Base-by-base conservation (phyloP, 2,113 vertebrate genomes). In the Oryzias woworae region DNA sequence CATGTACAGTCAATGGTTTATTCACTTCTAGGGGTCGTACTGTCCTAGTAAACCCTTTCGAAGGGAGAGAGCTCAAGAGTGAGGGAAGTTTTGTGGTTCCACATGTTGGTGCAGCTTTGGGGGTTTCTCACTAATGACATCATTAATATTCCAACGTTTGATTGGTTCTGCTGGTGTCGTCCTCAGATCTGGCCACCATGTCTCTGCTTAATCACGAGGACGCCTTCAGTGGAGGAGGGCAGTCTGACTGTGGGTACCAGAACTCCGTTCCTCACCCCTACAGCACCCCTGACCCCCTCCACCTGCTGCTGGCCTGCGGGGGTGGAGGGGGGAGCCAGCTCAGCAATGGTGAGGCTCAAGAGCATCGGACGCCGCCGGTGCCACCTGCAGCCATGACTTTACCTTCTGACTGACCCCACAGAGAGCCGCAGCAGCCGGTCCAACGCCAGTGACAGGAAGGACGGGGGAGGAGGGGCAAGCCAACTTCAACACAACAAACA, bases 351-450 rank as follows among this genome's bases (percentile, higher is more conserved):
- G 83, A 75, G 6, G 7, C 16, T 2, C 8, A 2, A 2, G 36
- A 36, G 12, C 36, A 3, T 10, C 8, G 36, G 8, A 8, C 36
- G 2, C 5, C 36, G 8, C 36, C 36, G 36, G 15, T 26, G 12
- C 12, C 28, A 20, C 22, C n/a, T 46, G 22, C 24, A 23, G 7
- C 17, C 4, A 54, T 4, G 15, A 53, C 55, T n/a, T 57, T 41
- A 46, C 36, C 18, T 24, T 15, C 41, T 17, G 16, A 26, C 7
- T 58, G 28, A 1, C 13, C 41, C 48, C 69, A 0, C 87, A 98
- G 96, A 95, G 82, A 98, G 94, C 77, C 90, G 90, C 52, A 96
- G 96, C 90, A 95, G 95, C 0, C 93, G 93, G 36, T 98, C 96
- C 0, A 95, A 97, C 85, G 93, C 93, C 56, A 96, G 95, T 0